Evolutionary conservation across 2,888 invertebrate genomes (phyloP).

Genomic region (Diaperis boleti): DNA sequence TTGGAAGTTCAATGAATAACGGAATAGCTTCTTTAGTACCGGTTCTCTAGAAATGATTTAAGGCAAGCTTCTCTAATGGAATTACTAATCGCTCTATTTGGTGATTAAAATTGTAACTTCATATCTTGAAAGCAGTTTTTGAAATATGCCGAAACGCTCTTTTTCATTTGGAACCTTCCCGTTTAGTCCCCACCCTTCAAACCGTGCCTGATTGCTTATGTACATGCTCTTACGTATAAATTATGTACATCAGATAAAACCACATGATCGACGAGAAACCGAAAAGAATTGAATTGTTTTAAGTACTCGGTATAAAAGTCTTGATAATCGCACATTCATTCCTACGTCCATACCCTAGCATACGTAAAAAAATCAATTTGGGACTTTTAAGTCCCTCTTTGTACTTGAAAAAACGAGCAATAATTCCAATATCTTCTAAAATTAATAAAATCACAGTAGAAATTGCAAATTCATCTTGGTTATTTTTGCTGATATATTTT

Average conservation of each 20-base stretch:
- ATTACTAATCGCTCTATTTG: too few relatives aligned
- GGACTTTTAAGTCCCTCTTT: constrained; percentile 22
- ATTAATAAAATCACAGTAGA: constrained; percentile 43
- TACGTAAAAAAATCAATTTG: constrained; percentile 23
- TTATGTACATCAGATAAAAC: constrained; percentile 42
- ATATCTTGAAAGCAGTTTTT: too few relatives aligned
- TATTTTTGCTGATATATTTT: constrained; percentile 19
- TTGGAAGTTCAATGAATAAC: too few relatives aligned
- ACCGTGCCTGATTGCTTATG: constrained; percentile 47
- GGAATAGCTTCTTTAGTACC: too few relatives aligned
- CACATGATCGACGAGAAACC: constrained; percentile 31
- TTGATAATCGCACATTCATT: constrained; percentile 13
- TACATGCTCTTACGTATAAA: constrained; percentile 51
- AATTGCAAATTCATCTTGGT: constrained; percentile 39
- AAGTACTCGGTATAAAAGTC: constrained; percentile 38
- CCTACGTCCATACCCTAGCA: constrained; percentile 7
- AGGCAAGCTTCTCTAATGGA: too few relatives aligned
- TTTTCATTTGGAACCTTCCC: not conserved
- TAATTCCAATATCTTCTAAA: constrained; percentile 35
- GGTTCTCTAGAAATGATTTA: too few relatives aligned
- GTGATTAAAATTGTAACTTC: too few relatives aligned
- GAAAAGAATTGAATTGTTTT: constrained; percentile 27
- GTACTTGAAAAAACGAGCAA: constrained; percentile 34
- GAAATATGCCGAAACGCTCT: not conserved
- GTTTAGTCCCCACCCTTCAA: constrained; percentile 2